Evolutionary conservation across 2,888 invertebrate genomes (phyloP).

Genomic region (Caenorhabditis panamensis): DNA sequence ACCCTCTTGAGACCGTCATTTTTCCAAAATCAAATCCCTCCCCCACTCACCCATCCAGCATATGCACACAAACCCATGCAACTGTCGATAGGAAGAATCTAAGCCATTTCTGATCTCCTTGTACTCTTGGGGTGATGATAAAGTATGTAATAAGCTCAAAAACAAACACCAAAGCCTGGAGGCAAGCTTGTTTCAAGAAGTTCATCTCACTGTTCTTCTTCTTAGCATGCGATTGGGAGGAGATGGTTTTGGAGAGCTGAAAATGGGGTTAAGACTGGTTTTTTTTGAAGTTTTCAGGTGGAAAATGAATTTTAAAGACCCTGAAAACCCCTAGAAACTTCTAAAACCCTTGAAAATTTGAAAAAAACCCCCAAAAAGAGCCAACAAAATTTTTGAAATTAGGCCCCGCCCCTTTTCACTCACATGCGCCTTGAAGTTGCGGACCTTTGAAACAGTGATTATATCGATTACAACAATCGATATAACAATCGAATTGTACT

Average conservation of each 20-base stretch:
- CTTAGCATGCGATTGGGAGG: conserved; percentile 33
- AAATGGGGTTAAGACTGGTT: not conserved
- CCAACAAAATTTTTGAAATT: not conserved
- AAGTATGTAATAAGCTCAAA: conserved; percentile 66
- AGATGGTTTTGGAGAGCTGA: conserved; percentile 30
- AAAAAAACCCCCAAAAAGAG: not conserved
- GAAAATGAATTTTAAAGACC: conserved; percentile 6
- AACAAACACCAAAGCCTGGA: conserved; percentile 65
- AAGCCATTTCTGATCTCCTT: conserved; percentile 42
- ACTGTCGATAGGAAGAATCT: conserved; percentile 62
- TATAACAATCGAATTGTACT: conserved; percentile 62
- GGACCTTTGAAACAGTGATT: conserved; percentile 59
- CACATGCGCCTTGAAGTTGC: conserved; percentile 46
- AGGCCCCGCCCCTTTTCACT: not conserved
- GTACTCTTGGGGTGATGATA: conserved; percentile 54
- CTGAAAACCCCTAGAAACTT: too few relatives aligned
- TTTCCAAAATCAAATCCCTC: too few relatives aligned
- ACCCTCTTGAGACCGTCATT: too few relatives aligned
- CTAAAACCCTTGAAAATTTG: not conserved
- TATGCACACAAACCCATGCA: conserved; percentile 66
- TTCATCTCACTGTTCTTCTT: conserved; percentile 56
- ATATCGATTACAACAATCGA: conserved; percentile 64
- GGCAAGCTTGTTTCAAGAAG: conserved; percentile 66
- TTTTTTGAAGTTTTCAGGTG: not conserved
- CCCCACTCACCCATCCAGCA: conserved; percentile 59